Conservation (phyloP, 2,888 invertebrate species). For the Pristionchus mayeri region DNA sequence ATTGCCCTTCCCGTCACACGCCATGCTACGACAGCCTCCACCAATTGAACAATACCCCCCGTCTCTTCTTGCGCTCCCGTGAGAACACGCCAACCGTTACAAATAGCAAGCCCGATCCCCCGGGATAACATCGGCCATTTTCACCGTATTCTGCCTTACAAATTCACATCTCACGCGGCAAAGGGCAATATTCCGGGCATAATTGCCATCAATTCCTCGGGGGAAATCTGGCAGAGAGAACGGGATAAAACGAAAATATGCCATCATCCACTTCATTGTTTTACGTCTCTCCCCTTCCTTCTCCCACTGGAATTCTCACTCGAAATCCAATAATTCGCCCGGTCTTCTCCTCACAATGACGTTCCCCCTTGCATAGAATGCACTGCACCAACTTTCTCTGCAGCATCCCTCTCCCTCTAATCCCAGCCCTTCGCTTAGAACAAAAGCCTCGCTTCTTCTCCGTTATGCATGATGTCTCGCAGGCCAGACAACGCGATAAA, state of each 20-base stretch:
- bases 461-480: too few relatives aligned
- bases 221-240: background rate
- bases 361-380: too few relatives aligned
- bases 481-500: too few relatives aligned
- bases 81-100: background rate
- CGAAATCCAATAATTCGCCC: slow-evolving; percentile 34
- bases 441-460: too few relatives aligned
- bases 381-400: background rate
- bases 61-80: background rate
- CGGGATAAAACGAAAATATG: background rate
- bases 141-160: too few relatives aligned
- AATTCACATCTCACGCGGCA: too few relatives aligned
- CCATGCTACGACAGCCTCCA: background rate
- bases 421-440: background rate
- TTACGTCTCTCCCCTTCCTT: background rate
- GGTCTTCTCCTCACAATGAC: background rate
- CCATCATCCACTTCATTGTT: background rate
- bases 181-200: background rate
- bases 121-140: background rate
- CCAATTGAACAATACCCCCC: background rate
- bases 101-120: background rate
- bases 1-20: background rate
- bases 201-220: background rate
- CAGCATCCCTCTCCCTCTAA: background rate
- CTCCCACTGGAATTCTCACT: background rate